Conservation (phyloP, 1,140 invertebrate species). For the Pectinophora gossypiella region DNA sequence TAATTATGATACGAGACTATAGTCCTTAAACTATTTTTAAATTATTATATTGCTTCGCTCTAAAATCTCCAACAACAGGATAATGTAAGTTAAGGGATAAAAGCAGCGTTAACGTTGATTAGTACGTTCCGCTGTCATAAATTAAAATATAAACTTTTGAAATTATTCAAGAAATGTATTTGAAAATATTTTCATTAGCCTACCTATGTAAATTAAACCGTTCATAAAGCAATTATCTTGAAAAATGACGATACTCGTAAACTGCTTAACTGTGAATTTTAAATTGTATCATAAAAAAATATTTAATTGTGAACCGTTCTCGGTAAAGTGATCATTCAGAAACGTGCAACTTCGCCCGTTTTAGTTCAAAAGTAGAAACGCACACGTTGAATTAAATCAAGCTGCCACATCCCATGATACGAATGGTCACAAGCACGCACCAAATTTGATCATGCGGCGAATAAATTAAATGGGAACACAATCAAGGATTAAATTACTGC, state of each 20-base stretch:
- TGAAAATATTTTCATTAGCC: neutral
- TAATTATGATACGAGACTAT: conserved; percentile 58
- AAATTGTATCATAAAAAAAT: neutral
- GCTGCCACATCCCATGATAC: conserved; percentile 41
- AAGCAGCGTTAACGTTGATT: conserved; percentile 33
- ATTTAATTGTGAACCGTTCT: neutral
- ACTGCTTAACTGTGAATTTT: neutral
- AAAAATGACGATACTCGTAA: conserved; percentile 10
- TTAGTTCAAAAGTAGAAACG: conserved; percentile 13
- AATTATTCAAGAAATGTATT: neutral
- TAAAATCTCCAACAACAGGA: conserved; percentile 42
- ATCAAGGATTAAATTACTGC: conserved; percentile 70
- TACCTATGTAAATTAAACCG: neutral
- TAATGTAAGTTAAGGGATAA: neutral
- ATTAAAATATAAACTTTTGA: conserved; percentile 31
- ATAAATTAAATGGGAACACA: conserved; percentile 71
- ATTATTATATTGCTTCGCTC: conserved; percentile 34
- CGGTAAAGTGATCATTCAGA: conserved; percentile 9
- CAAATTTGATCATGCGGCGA: conserved; percentile 64
- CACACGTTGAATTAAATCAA: conserved; percentile 46
- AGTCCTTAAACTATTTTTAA: conserved; percentile 67
- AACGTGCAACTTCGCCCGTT: conserved; percentile 22
- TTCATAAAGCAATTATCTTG: conserved; percentile 21
- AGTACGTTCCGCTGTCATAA: conserved; percentile 34
- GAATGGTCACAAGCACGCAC: conserved; percentile 56